These are phyloP conservation scores for Geotria australis DNA, from an alignment of 2,797 vertebrate species.

Conservation along the genomic window DNA sequence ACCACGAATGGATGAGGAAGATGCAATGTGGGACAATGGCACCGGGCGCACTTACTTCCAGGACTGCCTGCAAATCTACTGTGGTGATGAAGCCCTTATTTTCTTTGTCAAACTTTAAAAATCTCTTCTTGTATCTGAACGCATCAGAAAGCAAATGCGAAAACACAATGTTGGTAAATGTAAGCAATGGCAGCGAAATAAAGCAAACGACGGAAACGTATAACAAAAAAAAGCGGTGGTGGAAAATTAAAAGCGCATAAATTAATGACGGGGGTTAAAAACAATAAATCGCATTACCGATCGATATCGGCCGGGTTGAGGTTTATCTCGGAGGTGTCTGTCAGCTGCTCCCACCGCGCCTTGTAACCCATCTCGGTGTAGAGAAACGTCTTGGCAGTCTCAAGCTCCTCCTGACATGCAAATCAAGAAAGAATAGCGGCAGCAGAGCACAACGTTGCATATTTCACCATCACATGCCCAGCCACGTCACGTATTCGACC, in stretches of 20 bases:
- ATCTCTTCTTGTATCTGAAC: conserved; percentile 64
- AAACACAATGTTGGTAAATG: conserved; percentile 2
- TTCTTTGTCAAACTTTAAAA: conserved; percentile 79
- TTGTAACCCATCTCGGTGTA: conserved; percentile 94
- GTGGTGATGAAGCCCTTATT: conserved; percentile 82
- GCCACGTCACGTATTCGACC: too few relatives aligned
- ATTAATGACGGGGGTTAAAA: too few relatives aligned
- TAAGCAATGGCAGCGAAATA: background rate
- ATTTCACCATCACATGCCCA: too few relatives aligned
- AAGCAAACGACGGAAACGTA: background rate
- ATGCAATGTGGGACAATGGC: background rate
- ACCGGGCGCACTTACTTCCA: conserved; percentile 27
- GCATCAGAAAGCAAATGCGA: background rate
- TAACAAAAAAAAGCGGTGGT: background rate
- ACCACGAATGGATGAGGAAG: background rate
- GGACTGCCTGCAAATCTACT: conserved; percentile 54
- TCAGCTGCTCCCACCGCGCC: conserved; percentile 56
- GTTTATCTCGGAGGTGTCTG: conserved; percentile 45
- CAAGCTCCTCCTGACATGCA: conserved; percentile 32
- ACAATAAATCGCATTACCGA: conserved; percentile 16
- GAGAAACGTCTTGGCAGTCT: conserved; percentile 38
- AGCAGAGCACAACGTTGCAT: too few relatives aligned
- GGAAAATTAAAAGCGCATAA: background rate
- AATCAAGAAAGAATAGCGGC: too few relatives aligned
- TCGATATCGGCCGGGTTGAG: conserved; percentile 36